phyloP scores from a whole-genome alignment of 2,113 vertebrate genomes.

The Etia nguti region DNA sequence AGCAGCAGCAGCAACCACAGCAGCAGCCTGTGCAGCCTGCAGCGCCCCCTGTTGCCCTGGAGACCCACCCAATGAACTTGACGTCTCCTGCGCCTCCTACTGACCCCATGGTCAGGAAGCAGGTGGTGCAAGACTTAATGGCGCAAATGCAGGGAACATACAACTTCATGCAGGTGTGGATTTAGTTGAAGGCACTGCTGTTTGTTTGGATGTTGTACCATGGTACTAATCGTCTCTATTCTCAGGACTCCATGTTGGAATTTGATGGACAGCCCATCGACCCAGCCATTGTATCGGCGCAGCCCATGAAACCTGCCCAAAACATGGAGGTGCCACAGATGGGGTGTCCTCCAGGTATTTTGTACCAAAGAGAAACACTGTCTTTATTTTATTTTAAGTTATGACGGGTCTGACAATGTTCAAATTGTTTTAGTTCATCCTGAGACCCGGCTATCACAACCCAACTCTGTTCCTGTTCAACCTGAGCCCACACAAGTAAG shows the following conservation, averaged over 20 bases:
- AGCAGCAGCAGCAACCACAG: conserved; percentile 46
- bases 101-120: conserved; percentile 87
- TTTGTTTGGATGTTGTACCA: neutral
- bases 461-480: conserved; percentile 85
- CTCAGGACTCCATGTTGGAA: conserved; percentile 94
- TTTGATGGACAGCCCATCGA: conserved; percentile 94
- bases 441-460: conserved; percentile 85
- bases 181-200: neutral
- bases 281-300: conserved; percentile 93
- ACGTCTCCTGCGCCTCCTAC: conserved; percentile 81
- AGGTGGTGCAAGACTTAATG: conserved; percentile 96
- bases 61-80: conserved; percentile 78
- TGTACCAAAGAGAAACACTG: neutral
- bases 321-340: conserved; percentile 89
- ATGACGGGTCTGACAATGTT: neutral
- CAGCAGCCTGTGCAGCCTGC: conserved; percentile 59
- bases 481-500: conserved; percentile 90
- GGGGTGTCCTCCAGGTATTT: conserved; percentile 88
- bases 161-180: conserved; percentile 95
- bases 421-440: conserved; percentile 78
- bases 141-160: conserved; percentile 98
- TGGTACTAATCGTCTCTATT: neutral
- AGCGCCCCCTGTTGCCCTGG: conserved; percentile 78
- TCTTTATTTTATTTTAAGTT: neutral
- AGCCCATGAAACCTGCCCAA: conserved; percentile 90